phyloP scores from a whole-genome alignment of 2,888 invertebrate species.

The Bugulina stolonifera region DNA sequence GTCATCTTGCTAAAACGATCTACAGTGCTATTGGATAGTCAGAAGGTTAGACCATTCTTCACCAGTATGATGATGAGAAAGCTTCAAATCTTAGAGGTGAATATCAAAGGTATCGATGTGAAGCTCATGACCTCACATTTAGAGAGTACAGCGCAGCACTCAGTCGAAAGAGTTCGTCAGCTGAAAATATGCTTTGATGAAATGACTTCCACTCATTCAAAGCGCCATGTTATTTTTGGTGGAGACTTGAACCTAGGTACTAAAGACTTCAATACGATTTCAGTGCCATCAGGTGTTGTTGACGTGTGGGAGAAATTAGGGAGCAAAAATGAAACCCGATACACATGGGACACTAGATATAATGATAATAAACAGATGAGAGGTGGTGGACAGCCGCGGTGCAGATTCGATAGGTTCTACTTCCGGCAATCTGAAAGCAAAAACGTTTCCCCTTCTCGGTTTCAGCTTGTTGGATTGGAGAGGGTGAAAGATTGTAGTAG shows the following conservation, averaged over 20 bases:
- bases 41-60: constrained; percentile 54
- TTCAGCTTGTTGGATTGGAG: constrained; percentile 58
- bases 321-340: constrained; percentile 55
- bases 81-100: constrained; percentile 44
- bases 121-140: constrained; percentile 59
- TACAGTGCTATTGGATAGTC: constrained; percentile 50
- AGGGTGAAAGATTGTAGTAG: constrained; percentile 54
- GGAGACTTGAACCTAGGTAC: constrained; percentile 62
- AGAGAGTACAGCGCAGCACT: constrained; percentile 58
- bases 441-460: constrained; percentile 52
- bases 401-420: constrained; percentile 59
- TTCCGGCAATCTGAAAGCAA: constrained; percentile 38
- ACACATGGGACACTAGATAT: constrained; percentile 59
- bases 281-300: constrained; percentile 51
- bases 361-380: constrained; percentile 57
- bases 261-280: constrained; percentile 55
- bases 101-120: constrained; percentile 46
- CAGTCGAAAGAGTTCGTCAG: constrained; percentile 55
- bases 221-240: constrained; percentile 56
- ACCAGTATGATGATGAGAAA: constrained; percentile 57
- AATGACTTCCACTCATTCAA: constrained; percentile 34
- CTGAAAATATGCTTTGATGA: constrained; percentile 49
- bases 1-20: constrained; percentile 54
- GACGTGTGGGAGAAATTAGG: constrained; percentile 60
- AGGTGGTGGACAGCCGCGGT: constrained; percentile 51